A percentile compares a stretch with the other conserved stretches of the same genome.
Conservation (phyloP, 2,888 invertebrate species). For the Athalia circularis region DNA sequence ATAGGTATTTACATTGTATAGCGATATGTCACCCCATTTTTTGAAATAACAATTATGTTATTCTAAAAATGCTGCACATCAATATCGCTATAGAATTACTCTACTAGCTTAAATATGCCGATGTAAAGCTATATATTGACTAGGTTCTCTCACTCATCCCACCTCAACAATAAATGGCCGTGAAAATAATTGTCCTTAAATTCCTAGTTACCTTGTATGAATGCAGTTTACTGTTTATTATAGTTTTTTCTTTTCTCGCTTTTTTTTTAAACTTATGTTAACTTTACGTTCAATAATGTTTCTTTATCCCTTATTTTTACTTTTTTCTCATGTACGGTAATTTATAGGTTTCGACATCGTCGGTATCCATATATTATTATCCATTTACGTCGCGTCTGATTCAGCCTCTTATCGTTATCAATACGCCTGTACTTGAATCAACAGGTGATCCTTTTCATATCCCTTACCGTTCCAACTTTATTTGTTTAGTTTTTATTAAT, state of each 20-base stretch:
- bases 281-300: slow-evolving; percentile 17
- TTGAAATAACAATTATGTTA: neutral
- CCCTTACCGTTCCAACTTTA: neutral
- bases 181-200: slow-evolving; percentile 7
- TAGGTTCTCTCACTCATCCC: slow-evolving; percentile 69
- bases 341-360: slow-evolving; percentile 20
- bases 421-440: neutral
- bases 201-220: slow-evolving; percentile 43
- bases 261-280: slow-evolving; percentile 35
- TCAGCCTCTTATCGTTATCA: no score
- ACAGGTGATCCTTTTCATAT: neutral
- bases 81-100: slow-evolving; percentile 9
- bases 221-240: slow-evolving; percentile 37
- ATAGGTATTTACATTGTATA: slow-evolving; percentile 18
- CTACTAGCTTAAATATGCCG: slow-evolving; percentile 59
- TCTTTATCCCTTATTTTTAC: neutral
- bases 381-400: neutral
- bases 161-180: slow-evolving; percentile 66
- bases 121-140: slow-evolving; percentile 74
- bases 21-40: slow-evolving; percentile 4
- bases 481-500: neutral
- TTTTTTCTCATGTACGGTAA: neutral
- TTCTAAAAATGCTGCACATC: slow-evolving; percentile 7
- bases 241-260: slow-evolving; percentile 6
- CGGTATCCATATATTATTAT: neutral